Evolutionary conservation across 2,888 invertebrate genomes (phyloP), one percentile per base, ranked within the genome.

Genomic region (Eupithecia insigniata): DNA sequence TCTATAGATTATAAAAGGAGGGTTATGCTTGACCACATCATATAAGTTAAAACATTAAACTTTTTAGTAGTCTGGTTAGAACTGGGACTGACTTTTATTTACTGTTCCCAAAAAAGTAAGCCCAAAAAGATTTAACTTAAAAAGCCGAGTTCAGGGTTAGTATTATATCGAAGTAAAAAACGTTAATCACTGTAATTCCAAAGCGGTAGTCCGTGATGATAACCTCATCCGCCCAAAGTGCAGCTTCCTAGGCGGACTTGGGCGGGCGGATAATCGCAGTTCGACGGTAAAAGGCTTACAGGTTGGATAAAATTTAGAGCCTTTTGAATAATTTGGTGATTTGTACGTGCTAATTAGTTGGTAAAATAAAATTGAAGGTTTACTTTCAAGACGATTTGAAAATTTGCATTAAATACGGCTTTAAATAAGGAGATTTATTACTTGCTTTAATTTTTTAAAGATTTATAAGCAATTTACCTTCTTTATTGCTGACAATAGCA

Each of bases 161-260:
- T 26, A 4, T 55, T 26, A 51, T 26, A 26, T 12, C 12, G 5
- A 26, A 55, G 26, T 30, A 30, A 78, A 75, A 76, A 74, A 55
- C 68, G 71, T 73, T 77, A 77, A 77, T 76, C 72, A 75, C 74
- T 73, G 76, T 78, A 78, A 76, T 79, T 73, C 77, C 75, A 76
- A 80, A 73, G 80, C 81, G 82, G 82, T 81, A 81, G 81, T 79
- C 77, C 78, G 72, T 78, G 79, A 76, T 78, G 82, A 81, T 83
- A 80, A 81, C 82, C 82, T 81, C 79, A 82, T 83, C 81, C 80
- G 77, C 75, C 76, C 78, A 71, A 77, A 76, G 76, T 77, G 76
- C 76, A 77, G 72, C 68, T 75, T 75, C 70, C 79, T 72, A 77
- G 79, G 78, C 72, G 76, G 80, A 81, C 77, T 62, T 32, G 61